Evolutionary conservation across 2,797 vertebrate genomes (phyloP), one percentile per base, ranked within the genome.

Genomic region (Rhodeus uyekii): DNA sequence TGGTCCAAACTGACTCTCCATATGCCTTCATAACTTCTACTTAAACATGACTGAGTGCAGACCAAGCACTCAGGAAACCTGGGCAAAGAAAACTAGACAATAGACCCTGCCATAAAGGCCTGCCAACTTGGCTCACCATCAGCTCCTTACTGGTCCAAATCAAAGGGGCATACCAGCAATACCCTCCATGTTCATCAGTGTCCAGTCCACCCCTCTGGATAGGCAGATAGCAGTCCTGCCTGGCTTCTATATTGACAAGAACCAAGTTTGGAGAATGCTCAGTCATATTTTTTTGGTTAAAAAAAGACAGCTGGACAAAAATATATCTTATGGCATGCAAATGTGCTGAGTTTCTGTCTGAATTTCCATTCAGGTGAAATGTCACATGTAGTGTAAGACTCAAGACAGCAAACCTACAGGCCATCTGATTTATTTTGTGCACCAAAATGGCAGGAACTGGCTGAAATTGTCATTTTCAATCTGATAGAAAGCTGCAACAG

Each of bases 51-150:
- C 64, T 68, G 64, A 68, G 34, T 38, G 16, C 58, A 38, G 27
- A 80, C 78, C 22, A 72, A 80, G 8, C 34, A 67, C 18, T 81
- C 18, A 13, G 60, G 58, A 65, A 46, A 65, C 71, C 46, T 53
- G 60, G 60, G 46, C 46, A 81, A 81, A 64, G 69, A 19, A 8
- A 42, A 65, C 69, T 36, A 81, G 18, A 81, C 60, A 55, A 8
- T 19, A 65, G 46, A 50, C 60, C 12, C 71, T 81, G 60, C 71
- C 69, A 81, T 65, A 65, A 13, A 46, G 55, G 34, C 27, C 60
- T 75, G 69, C 80, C 80, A 81, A 81, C 12, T 18, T 75, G 71
- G 80, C 80, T 53, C 19, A 32, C 12, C n/a, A 53, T 65, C 71
- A 24, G n/a, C n/a, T 65, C 24, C 27, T 55, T 29, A 71, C 79